These are phyloP conservation scores for Orthonyx spaldingii DNA, from an alignment of 2,113 vertebrate genomes.

Conservation along the genomic window DNA sequence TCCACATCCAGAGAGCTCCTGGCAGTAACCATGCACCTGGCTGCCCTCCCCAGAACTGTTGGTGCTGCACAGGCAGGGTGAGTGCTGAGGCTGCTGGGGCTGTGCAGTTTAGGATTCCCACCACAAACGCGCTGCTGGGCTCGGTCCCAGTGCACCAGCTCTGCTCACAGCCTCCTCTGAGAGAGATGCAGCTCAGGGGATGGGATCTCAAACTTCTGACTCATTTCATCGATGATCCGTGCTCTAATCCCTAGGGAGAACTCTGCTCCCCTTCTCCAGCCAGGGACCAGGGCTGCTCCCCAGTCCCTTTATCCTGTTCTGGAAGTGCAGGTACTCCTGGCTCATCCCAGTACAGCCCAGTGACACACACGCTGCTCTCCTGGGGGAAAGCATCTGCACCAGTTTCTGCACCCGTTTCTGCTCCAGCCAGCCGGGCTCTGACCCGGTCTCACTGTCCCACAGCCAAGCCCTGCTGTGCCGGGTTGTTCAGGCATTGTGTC, in stretches of 20 bases:
- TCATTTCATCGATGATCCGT: rapidly evolving
- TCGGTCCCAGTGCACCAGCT: not conserved
- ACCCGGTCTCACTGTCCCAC: not conserved
- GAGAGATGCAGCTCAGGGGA: not conserved
- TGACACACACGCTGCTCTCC: not conserved
- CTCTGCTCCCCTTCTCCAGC: not conserved
- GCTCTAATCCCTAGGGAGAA: not conserved
- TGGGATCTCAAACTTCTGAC: not conserved
- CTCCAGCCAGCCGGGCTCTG: not conserved
- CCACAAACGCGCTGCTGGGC: not conserved
- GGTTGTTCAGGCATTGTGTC: not conserved
- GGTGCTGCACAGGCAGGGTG: not conserved
- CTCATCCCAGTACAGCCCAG: not conserved
- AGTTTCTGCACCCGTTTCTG: not conserved
- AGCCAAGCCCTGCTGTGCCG: not conserved
- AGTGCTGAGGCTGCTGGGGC: not conserved
- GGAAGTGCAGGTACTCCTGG: not conserved
- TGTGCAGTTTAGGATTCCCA: not conserved
- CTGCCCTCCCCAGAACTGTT: not conserved
- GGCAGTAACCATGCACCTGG: not conserved
- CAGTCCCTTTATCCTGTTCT: not conserved
- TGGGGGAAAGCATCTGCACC: not conserved
- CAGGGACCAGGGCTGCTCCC: not conserved
- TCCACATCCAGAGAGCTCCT: not conserved
- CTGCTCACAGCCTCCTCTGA: not conserved